Percentiles rank a stretch among this genome's conserved stretches.
phyloP scores from a whole-genome alignment of 2,797 vertebrate genomes.

The Bryconaethiops microstoma region DNA sequence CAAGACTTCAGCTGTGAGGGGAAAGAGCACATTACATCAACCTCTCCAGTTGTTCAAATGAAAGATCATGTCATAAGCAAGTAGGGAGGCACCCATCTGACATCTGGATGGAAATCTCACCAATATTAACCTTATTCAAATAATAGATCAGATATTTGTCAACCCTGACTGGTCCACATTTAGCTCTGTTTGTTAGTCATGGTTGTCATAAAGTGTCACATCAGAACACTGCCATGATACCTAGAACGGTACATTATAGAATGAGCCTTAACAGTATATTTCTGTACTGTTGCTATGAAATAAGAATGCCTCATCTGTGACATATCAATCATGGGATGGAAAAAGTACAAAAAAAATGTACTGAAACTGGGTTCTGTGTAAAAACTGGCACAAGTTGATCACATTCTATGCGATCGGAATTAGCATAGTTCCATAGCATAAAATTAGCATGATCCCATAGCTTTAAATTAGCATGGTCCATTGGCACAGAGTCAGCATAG shows the following conservation, averaged over 20 bases:
- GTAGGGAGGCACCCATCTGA: background rate
- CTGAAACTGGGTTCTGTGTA: too few species aligned
- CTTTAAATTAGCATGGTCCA: too few species aligned
- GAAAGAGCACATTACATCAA: slow-evolving; percentile 26
- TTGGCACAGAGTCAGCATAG: too few species aligned
- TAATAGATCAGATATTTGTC: background rate
- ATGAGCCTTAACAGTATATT: too few species aligned
- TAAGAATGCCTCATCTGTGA: too few species aligned
- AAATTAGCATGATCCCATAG: too few species aligned
- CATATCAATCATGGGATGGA: too few species aligned
- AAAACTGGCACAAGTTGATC: too few species aligned
- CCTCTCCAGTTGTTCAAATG: slow-evolving; percentile 14
- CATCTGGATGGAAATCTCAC: background rate
- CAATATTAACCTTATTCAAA: background rate
- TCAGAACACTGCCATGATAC: background rate
- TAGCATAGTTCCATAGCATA: too few species aligned
- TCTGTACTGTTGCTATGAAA: too few species aligned
- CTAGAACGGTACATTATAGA: background rate
- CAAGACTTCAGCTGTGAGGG: background rate
- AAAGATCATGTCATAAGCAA: slow-evolving; percentile 13
- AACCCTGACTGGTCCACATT: background rate
- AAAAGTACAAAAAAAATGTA: too few species aligned
- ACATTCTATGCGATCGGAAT: too few species aligned
- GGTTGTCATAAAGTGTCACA: background rate
- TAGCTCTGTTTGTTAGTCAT: background rate